A percentile compares a stretch with the other conserved stretches of the same genome.
These are phyloP conservation scores for Ophion ventricosus DNA, from an alignment of 2,888 invertebrate genomes.

Conservation along the genomic window DNA sequence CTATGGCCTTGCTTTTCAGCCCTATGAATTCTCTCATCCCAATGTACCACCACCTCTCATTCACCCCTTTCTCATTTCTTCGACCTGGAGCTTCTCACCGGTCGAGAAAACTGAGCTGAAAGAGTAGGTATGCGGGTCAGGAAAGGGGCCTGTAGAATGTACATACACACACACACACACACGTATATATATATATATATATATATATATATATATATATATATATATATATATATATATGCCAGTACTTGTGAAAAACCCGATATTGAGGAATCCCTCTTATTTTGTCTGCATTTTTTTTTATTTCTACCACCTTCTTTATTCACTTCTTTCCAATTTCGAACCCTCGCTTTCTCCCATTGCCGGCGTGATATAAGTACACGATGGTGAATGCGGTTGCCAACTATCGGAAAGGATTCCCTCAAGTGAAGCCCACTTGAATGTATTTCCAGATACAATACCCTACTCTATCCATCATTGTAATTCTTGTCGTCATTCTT, in stretches of 20 bases:
- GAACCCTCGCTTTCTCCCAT: conserved; percentile 24
- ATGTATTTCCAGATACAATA: conserved; percentile 29
- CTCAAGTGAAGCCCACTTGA: conserved; percentile 20
- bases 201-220: too few species aligned
- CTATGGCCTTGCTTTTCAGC: conserved; percentile 42
- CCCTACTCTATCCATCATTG: conserved; percentile 7
- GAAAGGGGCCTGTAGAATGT: background rate
- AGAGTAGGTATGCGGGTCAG: conserved; percentile 27
- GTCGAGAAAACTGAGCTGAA: conserved; percentile 37
- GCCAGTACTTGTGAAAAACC: conserved; percentile 9
- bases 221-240: background rate
- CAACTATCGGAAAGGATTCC: conserved; percentile 40
- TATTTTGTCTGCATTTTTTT: conserved; percentile 24
- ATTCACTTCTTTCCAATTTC: conserved; percentile 33
- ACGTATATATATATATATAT: too few species aligned
- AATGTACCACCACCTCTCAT: conserved; percentile 10
- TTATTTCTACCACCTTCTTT: conserved; percentile 4
- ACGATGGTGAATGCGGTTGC: conserved; percentile 26
- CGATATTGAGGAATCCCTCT: conserved; percentile 42
- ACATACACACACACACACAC: too few species aligned
- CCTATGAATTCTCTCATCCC: conserved; percentile 36
- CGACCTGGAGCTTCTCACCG: conserved; percentile 28
- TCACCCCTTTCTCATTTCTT: background rate
- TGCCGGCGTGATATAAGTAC: conserved; percentile 35
- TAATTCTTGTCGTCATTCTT: conserved; percentile 2